Base-by-base conservation (phyloP, 2,888 invertebrate species). In the Anthrax anthrax region DNA sequence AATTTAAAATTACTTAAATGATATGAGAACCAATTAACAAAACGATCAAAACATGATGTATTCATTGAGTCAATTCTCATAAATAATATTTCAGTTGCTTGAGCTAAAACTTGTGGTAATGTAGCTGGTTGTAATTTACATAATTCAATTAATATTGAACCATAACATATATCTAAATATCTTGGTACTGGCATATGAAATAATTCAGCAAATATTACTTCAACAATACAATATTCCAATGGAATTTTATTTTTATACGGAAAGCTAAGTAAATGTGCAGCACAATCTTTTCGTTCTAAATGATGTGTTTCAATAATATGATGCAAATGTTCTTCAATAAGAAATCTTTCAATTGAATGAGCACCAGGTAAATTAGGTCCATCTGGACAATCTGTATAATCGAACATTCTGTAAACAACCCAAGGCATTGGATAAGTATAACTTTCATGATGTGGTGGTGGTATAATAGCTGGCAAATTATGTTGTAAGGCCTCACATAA, bases 1-100 rank as follows among this genome's bases (percentile, higher is more conserved):
- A 94, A 98, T 68, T 98, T 96, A 67, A 98, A 98, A 72, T 98
- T 98, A 65, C 96, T 96, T 68, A 98, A 74, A 70, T 98, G 97
- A 66, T 97, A 97, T 1, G 90, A 81, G 69, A 98, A 98, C 98
- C 98, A 99, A 65, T 81, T 84, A 19, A 87, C 88, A 65, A 98
- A 94, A 58, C 96, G 81, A 69, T 98, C 97, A 67, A 97, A 89
- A 63, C 95, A 92, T 2, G 90, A 83, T 1, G 91, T 85, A 64
- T 96, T 95, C 97, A 98, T 97, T 1, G 87, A 82, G 63, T 97
- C 95, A 60, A 97, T 85, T 52, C 97, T 77, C 71, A 94, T 84
- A 61, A 92, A 99, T 44, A 99, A 70, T 60, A 98, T 87, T 70
- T 98, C 97, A 0, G 96, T 94, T 1, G 97, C 96, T 69, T 97